These are phyloP conservation scores for Muschampia plurimacula DNA, from an alignment of 2,888 invertebrate genomes.

Conservation along the genomic window DNA sequence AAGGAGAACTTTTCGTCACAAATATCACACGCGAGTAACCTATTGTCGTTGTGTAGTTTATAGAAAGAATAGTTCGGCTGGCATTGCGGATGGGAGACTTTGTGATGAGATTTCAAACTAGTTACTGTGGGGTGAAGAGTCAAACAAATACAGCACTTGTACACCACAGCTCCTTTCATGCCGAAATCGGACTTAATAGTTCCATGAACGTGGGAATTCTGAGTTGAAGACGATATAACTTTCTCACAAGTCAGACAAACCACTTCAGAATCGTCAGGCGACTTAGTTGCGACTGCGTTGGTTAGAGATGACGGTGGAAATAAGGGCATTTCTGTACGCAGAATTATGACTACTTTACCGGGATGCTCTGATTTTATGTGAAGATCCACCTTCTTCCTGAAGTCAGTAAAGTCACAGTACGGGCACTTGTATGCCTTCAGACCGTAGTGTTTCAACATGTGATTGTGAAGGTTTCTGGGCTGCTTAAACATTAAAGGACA, in stretches of 20 bases:
- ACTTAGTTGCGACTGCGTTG: background rate
- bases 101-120: conserved; percentile 68
- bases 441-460: conserved; percentile 77
- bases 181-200: conserved; percentile 56
- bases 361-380: conserved; percentile 67
- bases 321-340: conserved; percentile 51
- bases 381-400: conserved; percentile 54
- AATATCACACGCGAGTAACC: conserved; percentile 52
- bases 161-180: conserved; percentile 66
- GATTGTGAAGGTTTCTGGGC: conserved; percentile 60
- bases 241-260: conserved; percentile 68
- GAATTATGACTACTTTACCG: conserved; percentile 41
- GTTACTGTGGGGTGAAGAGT: conserved; percentile 58
- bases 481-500: conserved; percentile 57
- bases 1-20: conserved; percentile 58
- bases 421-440: conserved; percentile 73
- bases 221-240: conserved; percentile 51
- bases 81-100: conserved; percentile 51
- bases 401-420: conserved; percentile 65
- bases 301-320: conserved; percentile 36
- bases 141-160: conserved; percentile 76
- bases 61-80: conserved; percentile 60
- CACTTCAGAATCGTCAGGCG: conserved; percentile 38
- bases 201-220: conserved; percentile 56
- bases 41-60: conserved; percentile 53